Evolutionary conservation across 1,140 invertebrate genomes (phyloP), one percentile per base, ranked within the genome.

Genomic region (Mizuhopecten yessoensis): DNA sequence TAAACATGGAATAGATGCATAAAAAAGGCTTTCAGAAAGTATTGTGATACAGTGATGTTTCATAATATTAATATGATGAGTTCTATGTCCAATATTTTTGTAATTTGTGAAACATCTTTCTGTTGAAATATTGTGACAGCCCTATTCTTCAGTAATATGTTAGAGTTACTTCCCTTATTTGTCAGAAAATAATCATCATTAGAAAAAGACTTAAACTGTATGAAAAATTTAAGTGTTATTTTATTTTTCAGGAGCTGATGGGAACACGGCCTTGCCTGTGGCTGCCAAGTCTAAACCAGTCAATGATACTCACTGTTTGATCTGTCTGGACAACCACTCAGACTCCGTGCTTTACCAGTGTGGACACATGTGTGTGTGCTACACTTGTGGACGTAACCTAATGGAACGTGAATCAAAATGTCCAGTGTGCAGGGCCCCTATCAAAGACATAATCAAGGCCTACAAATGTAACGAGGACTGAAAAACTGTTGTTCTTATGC

Each of bases 271-370:
- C 57, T 75, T 75, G 57, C 57, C 57, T 75, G 57, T 75, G 13
- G 34, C 89, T 33, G 42, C 57, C 0, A 89, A 88, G 45, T 92
- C 93, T 33, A 88, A 45, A 20, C 95, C 96, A 88, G 93, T 95
- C 11, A 94, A 92, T 88, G 96, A 96, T 91, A 94, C 94, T 1
- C 94, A 95, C 42, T 96, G 96, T 92, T 88, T 96, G 3, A 96
- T 96, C 33, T 96, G 96, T 89, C 91, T 96, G 75, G 96, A 96
- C 34, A 94, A 93, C 57, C 91, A 93, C 86, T 95, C 95, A 15
- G 96, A 96, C 92, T 94, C 95, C 3, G 96, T 96, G 7, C 92
- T 96, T n/a, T 96, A 96, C 88, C 95, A 96, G 90, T 96, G 96
- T 95, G 96, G 96, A 34, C 96, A 96, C 90, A 95, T 96, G 94